phyloP scores from a whole-genome alignment of 1,140 invertebrate species.

The Drosophila jambulina region DNA sequence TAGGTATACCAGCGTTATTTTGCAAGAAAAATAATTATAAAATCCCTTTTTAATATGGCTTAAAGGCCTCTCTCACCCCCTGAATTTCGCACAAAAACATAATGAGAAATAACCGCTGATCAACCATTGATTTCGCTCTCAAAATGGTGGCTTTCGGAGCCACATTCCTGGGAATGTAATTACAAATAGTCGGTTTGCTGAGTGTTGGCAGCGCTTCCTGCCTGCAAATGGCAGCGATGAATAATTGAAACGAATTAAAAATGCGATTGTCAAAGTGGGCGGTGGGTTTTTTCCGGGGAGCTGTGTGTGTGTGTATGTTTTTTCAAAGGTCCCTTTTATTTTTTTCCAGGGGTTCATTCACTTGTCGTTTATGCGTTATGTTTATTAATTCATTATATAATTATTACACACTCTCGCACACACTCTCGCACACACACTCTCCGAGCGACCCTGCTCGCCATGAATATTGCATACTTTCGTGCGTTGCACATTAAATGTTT shows the following conservation, averaged over 20 bases:
- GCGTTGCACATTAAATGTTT: slow-evolving; percentile 38
- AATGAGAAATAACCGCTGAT: not conserved
- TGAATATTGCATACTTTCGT: slow-evolving; percentile 63
- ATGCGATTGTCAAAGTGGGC: slow-evolving; percentile 44
- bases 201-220: slow-evolving; percentile 5
- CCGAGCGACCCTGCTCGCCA: slow-evolving; percentile 4
- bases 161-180: slow-evolving; percentile 6
- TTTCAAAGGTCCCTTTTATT: not conserved
- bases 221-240: slow-evolving; percentile 13
- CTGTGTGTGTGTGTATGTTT: not conserved
- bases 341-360: slow-evolving; percentile 2
- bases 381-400: slow-evolving; percentile 68
- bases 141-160: not conserved
- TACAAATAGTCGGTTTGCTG: slow-evolving; percentile 4
- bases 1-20: not conserved
- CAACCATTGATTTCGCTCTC: not conserved
- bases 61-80: too few relatives aligned
- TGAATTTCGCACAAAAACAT: not conserved
- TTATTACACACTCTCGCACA: slow-evolving; percentile 34
- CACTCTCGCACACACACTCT: not conserved
- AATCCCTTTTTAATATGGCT: not conserved
- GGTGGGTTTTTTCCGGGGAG: not conserved
- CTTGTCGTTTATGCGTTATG: slow-evolving; percentile 26
- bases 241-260: slow-evolving; percentile 53
- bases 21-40: not conserved